Evolutionary conservation across 2,797 vertebrate species (phyloP).

Genomic region (Gorsachius magnificus): DNA sequence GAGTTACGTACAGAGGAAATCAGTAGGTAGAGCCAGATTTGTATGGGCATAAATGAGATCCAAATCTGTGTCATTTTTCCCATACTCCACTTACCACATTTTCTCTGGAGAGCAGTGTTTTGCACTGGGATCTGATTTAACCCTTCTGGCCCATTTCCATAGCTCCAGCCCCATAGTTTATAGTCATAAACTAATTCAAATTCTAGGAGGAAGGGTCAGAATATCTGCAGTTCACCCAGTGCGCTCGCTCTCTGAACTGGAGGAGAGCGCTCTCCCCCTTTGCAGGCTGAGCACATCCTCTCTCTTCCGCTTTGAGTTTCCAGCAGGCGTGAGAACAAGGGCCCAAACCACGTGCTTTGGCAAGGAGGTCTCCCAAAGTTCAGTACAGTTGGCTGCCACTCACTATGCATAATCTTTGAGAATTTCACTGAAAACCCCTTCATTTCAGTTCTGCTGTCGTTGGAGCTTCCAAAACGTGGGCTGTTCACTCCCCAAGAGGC

Average conservation of each 20-base stretch:
- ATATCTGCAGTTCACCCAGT: neutral
- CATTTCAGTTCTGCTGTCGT: neutral
- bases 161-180: neutral
- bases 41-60: neutral
- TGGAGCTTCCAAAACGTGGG: neutral
- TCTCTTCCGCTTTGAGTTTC: neutral
- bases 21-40: neutral
- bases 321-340: neutral
- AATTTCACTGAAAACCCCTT: neutral
- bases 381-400: neutral
- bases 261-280: neutral
- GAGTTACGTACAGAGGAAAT: neutral
- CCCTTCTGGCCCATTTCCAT: neutral
- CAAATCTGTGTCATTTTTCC: neutral
- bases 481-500: neutral
- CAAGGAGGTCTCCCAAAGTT: neutral
- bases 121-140: neutral
- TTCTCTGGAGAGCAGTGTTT: neutral
- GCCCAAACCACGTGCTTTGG: neutral
- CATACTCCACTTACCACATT: neutral
- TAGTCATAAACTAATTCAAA: neutral
- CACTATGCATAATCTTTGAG: neutral
- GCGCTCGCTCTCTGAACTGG: neutral
- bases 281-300: slow-evolving; percentile 2
- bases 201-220: neutral